Percentiles rank a stretch among this genome's conserved stretches.
Evolutionary conservation across 2,888 invertebrate species (phyloP).

Genomic region (Smittia aterrima): DNA sequence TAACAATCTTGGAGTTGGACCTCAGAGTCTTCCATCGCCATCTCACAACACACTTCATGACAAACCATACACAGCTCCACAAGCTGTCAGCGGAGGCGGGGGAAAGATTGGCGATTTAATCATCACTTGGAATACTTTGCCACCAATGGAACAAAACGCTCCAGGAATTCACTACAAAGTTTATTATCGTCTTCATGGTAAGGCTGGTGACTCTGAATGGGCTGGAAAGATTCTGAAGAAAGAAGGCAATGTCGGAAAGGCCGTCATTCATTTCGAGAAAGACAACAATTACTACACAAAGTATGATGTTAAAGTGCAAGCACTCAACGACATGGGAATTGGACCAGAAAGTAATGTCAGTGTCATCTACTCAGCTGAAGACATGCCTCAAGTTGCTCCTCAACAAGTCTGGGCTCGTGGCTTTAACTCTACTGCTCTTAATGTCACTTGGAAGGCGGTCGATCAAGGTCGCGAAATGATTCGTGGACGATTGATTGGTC

Average conservation of each 20-base stretch:
- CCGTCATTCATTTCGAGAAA: slow-evolving; percentile 70
- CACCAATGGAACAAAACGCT: slow-evolving; percentile 79
- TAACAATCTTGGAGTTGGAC: slow-evolving; percentile 79
- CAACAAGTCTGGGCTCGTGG: slow-evolving; percentile 74
- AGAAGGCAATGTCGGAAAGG: slow-evolving; percentile 74
- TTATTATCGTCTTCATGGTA: slow-evolving; percentile 74
- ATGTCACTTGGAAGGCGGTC: slow-evolving; percentile 87
- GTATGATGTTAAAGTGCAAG: slow-evolving; percentile 83
- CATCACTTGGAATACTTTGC: slow-evolving; percentile 82
- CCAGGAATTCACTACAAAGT: slow-evolving; percentile 87
- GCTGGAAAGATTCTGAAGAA: slow-evolving; percentile 63
- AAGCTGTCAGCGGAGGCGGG: slow-evolving; percentile 86
- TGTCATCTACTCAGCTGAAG: slow-evolving; percentile 81
- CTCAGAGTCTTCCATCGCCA: slow-evolving; percentile 79
- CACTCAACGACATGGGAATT: slow-evolving; percentile 73
- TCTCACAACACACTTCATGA: slow-evolving; percentile 81
- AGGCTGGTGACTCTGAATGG: slow-evolving; percentile 70
- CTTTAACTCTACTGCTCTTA: slow-evolving; percentile 88
- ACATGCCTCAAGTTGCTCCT: slow-evolving; percentile 89
- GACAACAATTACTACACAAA: slow-evolving; percentile 74
- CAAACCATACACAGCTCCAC: slow-evolving; percentile 73
- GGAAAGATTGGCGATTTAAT: slow-evolving; percentile 93
- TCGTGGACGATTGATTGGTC: slow-evolving; percentile 87
- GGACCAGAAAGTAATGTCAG: slow-evolving; percentile 78
- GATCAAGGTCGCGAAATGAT: slow-evolving; percentile 79